Percentiles rank a stretch among this genome's conserved stretches.
These are phyloP conservation scores for Echinometra lucunter DNA, from an alignment of 53 echinoderm and acorn worm genomes.

Conservation along the genomic window DNA sequence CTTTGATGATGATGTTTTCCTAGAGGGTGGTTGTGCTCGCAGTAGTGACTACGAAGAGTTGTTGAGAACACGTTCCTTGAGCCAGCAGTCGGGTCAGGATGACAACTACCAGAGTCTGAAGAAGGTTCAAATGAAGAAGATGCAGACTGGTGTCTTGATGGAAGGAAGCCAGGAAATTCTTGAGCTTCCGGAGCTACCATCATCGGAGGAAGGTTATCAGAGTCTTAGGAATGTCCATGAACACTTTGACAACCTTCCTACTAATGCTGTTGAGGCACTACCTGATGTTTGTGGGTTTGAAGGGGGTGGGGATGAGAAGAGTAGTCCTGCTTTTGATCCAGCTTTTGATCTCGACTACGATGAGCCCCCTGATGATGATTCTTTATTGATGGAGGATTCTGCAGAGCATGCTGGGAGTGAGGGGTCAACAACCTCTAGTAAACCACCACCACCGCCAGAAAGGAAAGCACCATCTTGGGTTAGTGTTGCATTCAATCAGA, in stretches of 20 bases:
- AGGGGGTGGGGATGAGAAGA: constrained; percentile 62
- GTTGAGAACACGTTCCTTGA: constrained; percentile 68
- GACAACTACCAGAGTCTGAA: constrained; percentile 81
- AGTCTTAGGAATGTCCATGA: constrained; percentile 65
- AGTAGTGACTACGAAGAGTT: constrained; percentile 79
- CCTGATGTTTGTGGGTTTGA: constrained; percentile 60
- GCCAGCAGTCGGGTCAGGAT: constrained; percentile 66
- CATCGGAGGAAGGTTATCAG: constrained; percentile 62
- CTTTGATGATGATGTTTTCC: constrained; percentile 79
- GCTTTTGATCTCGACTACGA: constrained; percentile 88
- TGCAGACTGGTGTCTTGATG: constrained; percentile 66
- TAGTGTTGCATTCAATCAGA: no score
- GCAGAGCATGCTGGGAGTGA: constrained; percentile 33
- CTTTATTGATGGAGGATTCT: constrained; percentile 59
- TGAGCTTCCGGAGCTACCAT: constrained; percentile 58
- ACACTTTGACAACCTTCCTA: constrained; percentile 61
- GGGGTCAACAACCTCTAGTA: constrained; percentile 16
- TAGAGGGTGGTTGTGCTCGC: constrained; percentile 70
- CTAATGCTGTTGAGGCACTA: not conserved
- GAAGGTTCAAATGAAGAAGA: constrained; percentile 63
- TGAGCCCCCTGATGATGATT: constrained; percentile 85
- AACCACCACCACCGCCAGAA: constrained; percentile 66
- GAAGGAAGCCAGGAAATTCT: constrained; percentile 47
- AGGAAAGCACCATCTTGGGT: constrained; percentile 69
- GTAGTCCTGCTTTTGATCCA: constrained; percentile 62